Conservation (phyloP, 2,113 vertebrate genomes). For the human region GRCh38 chr6:120484001-120484500, state of each 20-base stretch:
- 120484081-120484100: neutral
- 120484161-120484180: neutral
- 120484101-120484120: neutral
- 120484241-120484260: neutral
- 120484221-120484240: neutral
- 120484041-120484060: neutral
- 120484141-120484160: neutral
- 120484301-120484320: neutral
- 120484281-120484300: too few species aligned
- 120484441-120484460: neutral
- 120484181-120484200: neutral
- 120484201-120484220: neutral
- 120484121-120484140: neutral
- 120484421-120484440: neutral
- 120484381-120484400: neutral
- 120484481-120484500: neutral
- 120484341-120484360: neutral
- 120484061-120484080: neutral
- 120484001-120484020: neutral
- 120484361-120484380: neutral
- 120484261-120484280: neutral
- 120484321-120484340: neutral
- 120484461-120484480: neutral
- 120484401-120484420: neutral
- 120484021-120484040: neutral